Base-by-base conservation (phyloP, 2,888 invertebrate species). In the Drosophila atroscutellata region DNA sequence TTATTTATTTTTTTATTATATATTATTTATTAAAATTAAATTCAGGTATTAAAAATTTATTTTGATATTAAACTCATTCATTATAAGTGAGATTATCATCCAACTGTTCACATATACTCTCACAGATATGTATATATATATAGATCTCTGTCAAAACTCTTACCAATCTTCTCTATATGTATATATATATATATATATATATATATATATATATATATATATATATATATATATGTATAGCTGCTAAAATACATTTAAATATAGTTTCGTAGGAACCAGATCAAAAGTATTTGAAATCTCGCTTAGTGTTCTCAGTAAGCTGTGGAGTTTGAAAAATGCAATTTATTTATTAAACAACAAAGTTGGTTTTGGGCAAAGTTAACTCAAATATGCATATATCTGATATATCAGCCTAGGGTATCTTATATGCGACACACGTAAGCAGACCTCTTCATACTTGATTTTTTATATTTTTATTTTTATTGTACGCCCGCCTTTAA, bases 401-500 rank as follows among this genome's bases (percentile, higher is more conserved):
- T 26, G 2, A 26, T 26, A 26, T 8, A 24, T 24, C 24, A 24
- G 15, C 4, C 20, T 24, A 51, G 65, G 34, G 67, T 50, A 69
- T 67, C 39, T 34, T 9, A 24, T 5, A 18, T 11, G n/a, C 37
- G 9, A 1, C 7, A 47, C 3, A 1, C 0, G 5, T 6, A 18
- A 20, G 37, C 0, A 20, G n/a, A 28, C 39, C 11, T 20, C 9
- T 28, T 24, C 20, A 18, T 37, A 15, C 32, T 26, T 47, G 42
- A 45, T 24, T 45, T 45, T 24, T 24, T 15, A 0, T 20, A 2
- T 20, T 18, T 36, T n/a, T 32, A 5, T 58, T n/a, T 32, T 8
- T 68, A 39, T 52, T 39, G n/a, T 50, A 36, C 36, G 39, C 49
- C 37, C 73, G 76, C 63, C 78, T 62, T 78, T 56, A 60, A 78